Conservation (phyloP, 64 coral and sea anemone species). For the Trachythela sp. region DNA sequence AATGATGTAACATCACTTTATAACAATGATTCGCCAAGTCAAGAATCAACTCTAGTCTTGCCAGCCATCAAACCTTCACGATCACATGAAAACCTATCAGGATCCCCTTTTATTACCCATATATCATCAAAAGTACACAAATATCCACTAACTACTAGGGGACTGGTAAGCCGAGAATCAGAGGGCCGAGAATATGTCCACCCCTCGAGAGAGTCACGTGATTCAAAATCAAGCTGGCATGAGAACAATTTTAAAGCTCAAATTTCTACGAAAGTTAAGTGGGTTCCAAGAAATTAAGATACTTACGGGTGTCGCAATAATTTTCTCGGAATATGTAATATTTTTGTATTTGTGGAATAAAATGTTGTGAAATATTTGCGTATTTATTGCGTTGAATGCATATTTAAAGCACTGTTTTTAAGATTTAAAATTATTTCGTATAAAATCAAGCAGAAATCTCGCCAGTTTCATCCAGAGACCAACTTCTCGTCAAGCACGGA, state of each 20-base stretch:
- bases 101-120: too few species aligned
- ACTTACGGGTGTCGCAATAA: too few species aligned
- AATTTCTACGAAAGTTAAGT: constrained; percentile 11
- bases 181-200: neutral
- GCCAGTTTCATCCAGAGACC: neutral
- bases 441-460: neutral
- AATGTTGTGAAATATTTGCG: too few species aligned
- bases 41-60: too few species aligned
- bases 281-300: neutral
- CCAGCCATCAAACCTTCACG: too few species aligned
- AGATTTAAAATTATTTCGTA: too few species aligned
- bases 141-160: neutral
- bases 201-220: neutral
- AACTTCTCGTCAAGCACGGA: neutral
- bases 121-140: too few species aligned
- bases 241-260: neutral
- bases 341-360: too few species aligned
- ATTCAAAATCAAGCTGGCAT: neutral
- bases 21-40: too few species aligned
- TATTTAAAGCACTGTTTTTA: neutral
- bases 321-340: too few species aligned
- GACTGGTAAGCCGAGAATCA: neutral
- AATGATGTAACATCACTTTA: too few species aligned
- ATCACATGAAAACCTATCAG: too few species aligned
- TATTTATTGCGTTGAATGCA: neutral